Conservation (phyloP, 2,888 invertebrate species). For the Caenorhabditis sulstoni region DNA sequence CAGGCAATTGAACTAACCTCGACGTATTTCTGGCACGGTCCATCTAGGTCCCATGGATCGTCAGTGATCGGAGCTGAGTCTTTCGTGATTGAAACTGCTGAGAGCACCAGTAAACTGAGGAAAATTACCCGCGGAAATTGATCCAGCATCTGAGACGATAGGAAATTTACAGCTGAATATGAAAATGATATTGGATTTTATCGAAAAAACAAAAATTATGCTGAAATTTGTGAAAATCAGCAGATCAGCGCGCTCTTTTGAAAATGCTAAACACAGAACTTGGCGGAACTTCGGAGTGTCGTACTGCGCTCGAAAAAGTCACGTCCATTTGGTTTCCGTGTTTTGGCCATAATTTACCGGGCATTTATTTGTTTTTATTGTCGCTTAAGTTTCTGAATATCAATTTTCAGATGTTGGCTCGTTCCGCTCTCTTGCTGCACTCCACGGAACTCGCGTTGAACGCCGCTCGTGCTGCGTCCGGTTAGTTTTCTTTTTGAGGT, state of each 20-base stretch:
- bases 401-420: slow-evolving; percentile 67
- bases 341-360: neutral
- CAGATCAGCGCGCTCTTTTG: slow-evolving; percentile 10
- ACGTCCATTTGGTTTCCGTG: slow-evolving; percentile 46
- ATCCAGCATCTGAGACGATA: slow-evolving; percentile 7
- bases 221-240: neutral
- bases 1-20: slow-evolving; percentile 62
- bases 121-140: slow-evolving; percentile 10
- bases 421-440: slow-evolving; percentile 64
- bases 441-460: slow-evolving; percentile 60
- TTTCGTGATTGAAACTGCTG: slow-evolving; percentile 5
- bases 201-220: neutral
- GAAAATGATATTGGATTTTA: neutral
- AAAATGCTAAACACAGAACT: slow-evolving; percentile 20
- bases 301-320: slow-evolving; percentile 44
- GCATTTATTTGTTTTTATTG: neutral
- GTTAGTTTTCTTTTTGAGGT: slow-evolving; percentile 22
- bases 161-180: slow-evolving; percentile 6
- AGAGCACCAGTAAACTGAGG: slow-evolving; percentile 1
- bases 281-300: slow-evolving; percentile 39
- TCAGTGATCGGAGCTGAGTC: slow-evolving; percentile 48
- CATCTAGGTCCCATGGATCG: slow-evolving; percentile 76
- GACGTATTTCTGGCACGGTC: slow-evolving; percentile 75
- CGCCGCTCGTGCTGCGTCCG: slow-evolving; percentile 67
- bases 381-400: slow-evolving; percentile 3